These are phyloP conservation scores for Dromiciops gliroides DNA, from an alignment of 2,113 vertebrate genomes.

Conservation along the genomic window DNA sequence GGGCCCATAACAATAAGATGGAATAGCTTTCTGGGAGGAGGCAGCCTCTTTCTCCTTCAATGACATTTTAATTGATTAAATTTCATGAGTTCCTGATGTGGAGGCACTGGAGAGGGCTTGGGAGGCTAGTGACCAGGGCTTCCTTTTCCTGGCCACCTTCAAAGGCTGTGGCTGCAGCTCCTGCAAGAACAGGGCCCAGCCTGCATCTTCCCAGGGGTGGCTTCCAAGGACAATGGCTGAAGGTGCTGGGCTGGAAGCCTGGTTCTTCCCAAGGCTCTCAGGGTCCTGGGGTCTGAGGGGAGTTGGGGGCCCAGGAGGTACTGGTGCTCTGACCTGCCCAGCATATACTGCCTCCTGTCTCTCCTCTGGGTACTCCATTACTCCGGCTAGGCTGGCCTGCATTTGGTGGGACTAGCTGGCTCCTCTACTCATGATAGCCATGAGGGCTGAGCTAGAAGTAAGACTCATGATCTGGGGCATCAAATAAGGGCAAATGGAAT, in stretches of 20 bases:
- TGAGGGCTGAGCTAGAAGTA: background rate
- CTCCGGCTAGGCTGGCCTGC: background rate
- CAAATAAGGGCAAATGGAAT: background rate
- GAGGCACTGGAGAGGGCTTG: background rate
- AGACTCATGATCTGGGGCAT: background rate
- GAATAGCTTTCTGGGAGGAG: background rate
- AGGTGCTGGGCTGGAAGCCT: background rate
- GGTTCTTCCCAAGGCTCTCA: background rate
- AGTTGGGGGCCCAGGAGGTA: too few species aligned
- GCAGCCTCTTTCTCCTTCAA: background rate
- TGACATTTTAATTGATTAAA: background rate
- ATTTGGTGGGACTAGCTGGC: background rate
- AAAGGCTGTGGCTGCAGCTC: too few species aligned
- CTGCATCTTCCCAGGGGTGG: too few species aligned
- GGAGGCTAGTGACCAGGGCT: too few species aligned
- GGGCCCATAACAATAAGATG: too few species aligned
- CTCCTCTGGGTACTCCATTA: background rate
- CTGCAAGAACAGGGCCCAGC: too few species aligned
- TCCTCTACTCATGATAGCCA: background rate
- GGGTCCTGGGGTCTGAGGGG: background rate
- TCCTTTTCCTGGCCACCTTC: too few species aligned
- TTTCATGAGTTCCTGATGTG: background rate
- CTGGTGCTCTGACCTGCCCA: background rate
- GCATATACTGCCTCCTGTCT: too few species aligned
- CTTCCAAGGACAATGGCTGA: too few species aligned